Base-by-base conservation (phyloP, 2,797 vertebrate genomes). In the Neostethus bicornis region DNA sequence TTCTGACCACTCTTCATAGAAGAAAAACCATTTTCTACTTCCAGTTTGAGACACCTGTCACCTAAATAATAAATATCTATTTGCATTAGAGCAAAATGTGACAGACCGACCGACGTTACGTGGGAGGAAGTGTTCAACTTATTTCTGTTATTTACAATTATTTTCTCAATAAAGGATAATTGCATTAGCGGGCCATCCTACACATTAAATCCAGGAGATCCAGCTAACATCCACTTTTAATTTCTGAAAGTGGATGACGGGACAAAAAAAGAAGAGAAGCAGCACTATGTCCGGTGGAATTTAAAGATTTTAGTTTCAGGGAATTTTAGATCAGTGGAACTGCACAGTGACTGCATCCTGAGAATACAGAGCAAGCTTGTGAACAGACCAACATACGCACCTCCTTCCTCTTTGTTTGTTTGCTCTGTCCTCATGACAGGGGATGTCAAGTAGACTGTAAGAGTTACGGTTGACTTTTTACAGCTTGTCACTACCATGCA, bases 361-460 rank as follows among this genome's bases (percentile, higher is more conserved):
- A 61, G 42, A 60, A 61, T 67, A 73, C 54, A 80, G 63, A 63
- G 49, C 26, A 12, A 42, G 35, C 31, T 46, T 37, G 20, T 70
- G 63, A 28, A 24, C 20, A 44, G 26, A 44, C 56, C 37, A 26
- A 62, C 66, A 65, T 38, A 75, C 61, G 8, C 66, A 88, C 87
- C 78, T 53, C 75, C 66, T 35, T 52, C 75, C 59, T 59, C 73
- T 57, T 90, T 73, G 51, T 88, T 90, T 73, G 93, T 92, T 69
- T 91, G 75, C 66, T 93, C 91, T 20, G 90, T 92, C 52, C 96
- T 84, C 61, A 99, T 92, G 39, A 95, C 82, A 0, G 96, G 95
- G 0, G 97, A 99, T 0, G 96, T 98, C 83, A 99, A 68, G 80
- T 95, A 94, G 81, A 99, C 93, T 41, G 90, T 94, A 51, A 99